Base-by-base conservation (phyloP, 2,113 vertebrate genomes). In the Catharus minimus region DNA sequence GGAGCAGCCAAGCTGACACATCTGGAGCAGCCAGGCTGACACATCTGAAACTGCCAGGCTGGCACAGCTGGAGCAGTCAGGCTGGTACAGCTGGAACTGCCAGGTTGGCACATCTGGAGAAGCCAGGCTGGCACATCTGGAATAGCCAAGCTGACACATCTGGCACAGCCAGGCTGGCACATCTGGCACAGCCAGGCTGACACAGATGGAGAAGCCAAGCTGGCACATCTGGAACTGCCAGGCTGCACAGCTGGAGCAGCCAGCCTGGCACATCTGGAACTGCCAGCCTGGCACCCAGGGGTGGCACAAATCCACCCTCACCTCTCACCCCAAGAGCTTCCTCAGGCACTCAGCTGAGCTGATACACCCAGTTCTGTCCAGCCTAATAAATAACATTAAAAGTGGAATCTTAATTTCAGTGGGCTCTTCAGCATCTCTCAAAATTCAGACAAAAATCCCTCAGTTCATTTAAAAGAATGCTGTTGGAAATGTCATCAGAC, bases 301-400 rank as follows among this genome's bases (percentile, higher is more conserved):
- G 4, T 32, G 3, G 1, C 32, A 23, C 53, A 47, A n/a, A 71
- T 1, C 61, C 57, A 21, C 17, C 38, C 28, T 46, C 33, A 8
- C 14, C 44, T 7, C 15, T 2, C 47, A 38, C 13, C 11, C 61
- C 68, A 32, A n/a, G 8, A 36, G 33, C 33, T 12, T 8, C 36
- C 4, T 0, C 2, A 6, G 28, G 17, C 3, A 0, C 4, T 0
- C 28, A 81, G 39, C 3, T 10, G 26, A 74, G 71, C 72, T 60
- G n/a, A 8, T 2, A 0, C 55, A 8, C n/a, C 9, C 8, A 66
- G 27, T 32, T 71, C 52, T 53, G 43, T 11, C 33, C 22, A 44
- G 5, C 3, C 15, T 27, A 60, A 69, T 39, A 52, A 69, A 50
- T 38, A 20, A 39, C 32, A 62, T 5, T 15, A 47, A 5, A 64